Base-by-base conservation (phyloP, 2,113 vertebrate species). In the Gymnogyps californianus region DNA sequence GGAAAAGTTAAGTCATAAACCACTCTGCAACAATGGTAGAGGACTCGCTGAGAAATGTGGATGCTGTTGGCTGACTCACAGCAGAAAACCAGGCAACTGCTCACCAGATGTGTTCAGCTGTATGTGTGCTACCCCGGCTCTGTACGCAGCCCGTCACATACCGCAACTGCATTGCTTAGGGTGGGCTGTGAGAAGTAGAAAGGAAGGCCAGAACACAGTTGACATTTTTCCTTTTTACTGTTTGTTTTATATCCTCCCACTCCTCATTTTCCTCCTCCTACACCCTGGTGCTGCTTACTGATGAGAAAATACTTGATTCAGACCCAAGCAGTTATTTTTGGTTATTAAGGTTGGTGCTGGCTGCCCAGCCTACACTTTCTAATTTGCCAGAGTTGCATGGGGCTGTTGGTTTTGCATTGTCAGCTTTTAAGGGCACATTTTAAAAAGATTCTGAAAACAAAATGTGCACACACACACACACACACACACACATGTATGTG, bases 211-310 rank as follows among this genome's bases (percentile, higher is more conserved):
- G 74, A 79, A 40, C 40, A 49, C 74, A 87, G 83, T 2, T 82
- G 87, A 94, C 69, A 69, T 95, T 91, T 93, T 96, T 90, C 28
- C 46, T 79, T 94, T 93, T 92, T 83, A 20, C 74, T 94, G 77
- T 93, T 96, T 93, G 91, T 93, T 97, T 96, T 95, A 96, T 93
- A 82, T 95, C 91, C 74, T 95, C 91, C 94, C 67, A 95, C 86
- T 87, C 86, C 89, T 96, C 83, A 55, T 97, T 95, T 95, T 92
- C 87, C 74, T 96, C 10, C 7, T 95, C 83, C 93, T 91, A 92
- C 89, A 83, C n/a, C 17, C 38, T 85, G 65, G 89, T 95, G 81
- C 57, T 83, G 74, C 89, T 89, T 94, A 80, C 46, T 92, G 87
- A 91, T 95, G 91, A 96, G 91, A 89, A 97, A 96, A 95, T 87